phyloP scores from a whole-genome alignment of 2,797 vertebrate species.

The Poeciliopsis presidionis region DNA sequence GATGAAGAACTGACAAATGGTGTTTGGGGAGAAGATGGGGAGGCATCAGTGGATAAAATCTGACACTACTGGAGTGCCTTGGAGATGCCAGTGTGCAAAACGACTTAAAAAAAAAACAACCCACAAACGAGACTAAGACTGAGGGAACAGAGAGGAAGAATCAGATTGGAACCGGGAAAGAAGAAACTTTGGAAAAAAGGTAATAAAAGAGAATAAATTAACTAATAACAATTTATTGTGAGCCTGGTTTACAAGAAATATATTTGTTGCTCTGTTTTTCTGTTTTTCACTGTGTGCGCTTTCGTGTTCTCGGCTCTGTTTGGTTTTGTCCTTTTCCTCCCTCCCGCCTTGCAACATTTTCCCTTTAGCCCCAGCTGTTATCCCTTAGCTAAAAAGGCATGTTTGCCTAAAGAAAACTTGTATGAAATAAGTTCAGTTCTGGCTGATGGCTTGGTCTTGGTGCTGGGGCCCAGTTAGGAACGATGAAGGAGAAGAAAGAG shows the following conservation, averaged over 20 bases:
- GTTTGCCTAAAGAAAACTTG: slow-evolving; percentile 34
- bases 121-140: slow-evolving; percentile 55
- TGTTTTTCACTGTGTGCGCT: slow-evolving; percentile 12
- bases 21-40: slow-evolving; percentile 55
- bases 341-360: slow-evolving; percentile 49
- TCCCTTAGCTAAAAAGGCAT: slow-evolving; percentile 32
- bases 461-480: slow-evolving; percentile 65
- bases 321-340: slow-evolving; percentile 54
- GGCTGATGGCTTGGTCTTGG: slow-evolving; percentile 44
- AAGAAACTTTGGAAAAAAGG: slow-evolving; percentile 66
- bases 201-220: slow-evolving; percentile 39
- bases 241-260: slow-evolving; percentile 14
- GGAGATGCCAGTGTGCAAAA: slow-evolving; percentile 64
- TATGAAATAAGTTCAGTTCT: slow-evolving; percentile 35
- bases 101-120: not conserved
- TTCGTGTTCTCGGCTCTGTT: slow-evolving; percentile 35
- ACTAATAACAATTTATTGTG: not conserved
- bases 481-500: slow-evolving; percentile 51
- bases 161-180: slow-evolving; percentile 65
- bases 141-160: slow-evolving; percentile 62
- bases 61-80: slow-evolving; percentile 64
- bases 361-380: slow-evolving; percentile 44
- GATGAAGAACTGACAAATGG: slow-evolving; percentile 56
- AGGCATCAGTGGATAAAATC: slow-evolving; percentile 63
- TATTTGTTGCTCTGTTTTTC: not conserved